Base-by-base conservation (phyloP, 1,140 invertebrate species). In the Drepana arcuata region DNA sequence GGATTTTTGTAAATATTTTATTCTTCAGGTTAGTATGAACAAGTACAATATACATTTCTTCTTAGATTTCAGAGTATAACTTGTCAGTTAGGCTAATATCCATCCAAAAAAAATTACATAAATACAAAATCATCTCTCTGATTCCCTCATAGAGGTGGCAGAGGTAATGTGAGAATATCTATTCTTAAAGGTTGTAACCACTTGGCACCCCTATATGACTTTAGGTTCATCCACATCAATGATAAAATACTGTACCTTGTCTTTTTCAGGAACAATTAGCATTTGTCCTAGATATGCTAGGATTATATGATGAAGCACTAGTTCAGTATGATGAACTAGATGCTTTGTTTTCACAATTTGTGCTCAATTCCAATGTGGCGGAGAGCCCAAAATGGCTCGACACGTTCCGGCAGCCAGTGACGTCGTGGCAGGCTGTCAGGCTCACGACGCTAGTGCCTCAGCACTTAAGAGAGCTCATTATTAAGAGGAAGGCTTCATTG, bases 271-370 rank as follows among this genome's bases (percentile, higher is more conserved):
- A 98, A 84, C 94, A 98, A 86, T 85, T 99, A 50, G 96, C 95
- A 32, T 94, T 97, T 85, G 93, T 96, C 41, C 88, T 97, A 52
- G 93, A 97, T 87, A 96, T 97, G 90, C 81, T 99, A 42, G 95
- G 94, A 39, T 84, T 99, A 30, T 91, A 93, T 74, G 95, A 97
- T 57, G 96, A 99, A 84, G 95, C 96, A 14, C 82, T 99, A 41
- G 92, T 98, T 29, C 96, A 98, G 64, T 99, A 98, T 83, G 96
- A 99, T 84, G 96, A 98, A 85, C 83, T 98, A 52, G 96, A 98
- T 86, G 96, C 96, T 34, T 87, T 98, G 31, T 98, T 99, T 79
- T 96, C 96, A 7, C 96, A 98, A 84, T 98, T 97, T 85, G 90
- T 98, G 23, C 88, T 96, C 38, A 97, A 97, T 85, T 94, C 94